Evolutionary conservation across 2,797 vertebrate species (phyloP), one percentile per base, ranked within the genome.

Genomic region (Scolopax rusticola): DNA sequence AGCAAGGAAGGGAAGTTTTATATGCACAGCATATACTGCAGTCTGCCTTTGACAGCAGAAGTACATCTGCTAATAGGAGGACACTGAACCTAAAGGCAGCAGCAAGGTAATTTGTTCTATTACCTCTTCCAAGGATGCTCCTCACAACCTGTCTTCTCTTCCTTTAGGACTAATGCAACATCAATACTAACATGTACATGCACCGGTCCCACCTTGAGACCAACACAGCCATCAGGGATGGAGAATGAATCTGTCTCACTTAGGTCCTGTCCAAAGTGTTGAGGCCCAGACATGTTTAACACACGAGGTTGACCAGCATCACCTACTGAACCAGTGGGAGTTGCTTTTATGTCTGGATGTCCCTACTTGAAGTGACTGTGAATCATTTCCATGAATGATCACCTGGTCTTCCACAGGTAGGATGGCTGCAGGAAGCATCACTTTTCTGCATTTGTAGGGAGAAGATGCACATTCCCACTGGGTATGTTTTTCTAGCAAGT

Each of bases 311-410:
- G 21, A 11, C 36, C 69, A 64, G 53, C 75, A 76, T 9, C 63
- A 41, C 10, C 69, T 23, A 25, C 0, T 0, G 2, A 33, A 73
- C 50, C 65, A 9, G 45, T 0, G 1, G 1, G 36, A 65, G 74
- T 4, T 15, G 19, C 20, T 78, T 12, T 2, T 11, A 3, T 18
- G 17, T 5, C 25, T 32, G 54, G 6, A 6, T 30, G 57, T 33
- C 54, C 28, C 57, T 64, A 3, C 23, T 10, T 7, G 51, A 51
- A 83, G 38, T 7, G 47, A 1, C 61, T 38, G 13, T 7, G 1
- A 12, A 80, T 25, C 24, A 32, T 33, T 45, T 21, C 43, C 32
- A 3, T 3, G 21, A 17, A 15, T 1, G n/a, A 38, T 36, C 56
- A 43, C 36, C 27, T 33, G 21, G 36, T 30, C 61, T 36, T 61